phyloP scores from a whole-genome alignment of 2,888 invertebrate genomes.

The Vannuccia rotundouncinata region DNA sequence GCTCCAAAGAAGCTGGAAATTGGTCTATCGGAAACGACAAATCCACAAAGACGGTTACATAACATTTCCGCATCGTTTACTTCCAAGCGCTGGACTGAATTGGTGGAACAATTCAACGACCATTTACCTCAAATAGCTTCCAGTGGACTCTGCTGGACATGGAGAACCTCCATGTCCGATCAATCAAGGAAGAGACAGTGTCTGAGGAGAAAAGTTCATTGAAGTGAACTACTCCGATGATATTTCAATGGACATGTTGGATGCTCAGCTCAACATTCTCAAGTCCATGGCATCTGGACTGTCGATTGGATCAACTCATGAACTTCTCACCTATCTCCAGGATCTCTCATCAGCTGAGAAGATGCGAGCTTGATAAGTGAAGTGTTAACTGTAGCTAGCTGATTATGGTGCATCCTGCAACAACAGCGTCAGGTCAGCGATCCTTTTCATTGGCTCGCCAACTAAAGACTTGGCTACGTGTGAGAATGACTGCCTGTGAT shows the following conservation, averaged over 20 bases:
- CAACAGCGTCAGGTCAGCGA: not conserved
- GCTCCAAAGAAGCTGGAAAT: slow-evolving; percentile 21
- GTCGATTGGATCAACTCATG: slow-evolving; percentile 2
- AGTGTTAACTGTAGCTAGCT: slow-evolving; percentile 13
- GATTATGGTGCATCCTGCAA: slow-evolving; percentile 9
- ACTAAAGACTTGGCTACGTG: not conserved
- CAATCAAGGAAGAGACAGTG: not conserved
- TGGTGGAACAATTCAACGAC: not conserved
- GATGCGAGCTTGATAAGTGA: slow-evolving; percentile 7
- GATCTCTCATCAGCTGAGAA: not conserved
- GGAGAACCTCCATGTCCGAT: not conserved
- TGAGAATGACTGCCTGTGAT: slow-evolving; percentile 17
- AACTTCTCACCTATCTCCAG: slow-evolving; percentile 10
- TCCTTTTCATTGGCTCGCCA: not conserved
- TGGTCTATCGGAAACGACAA: not conserved
- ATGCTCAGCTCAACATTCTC: slow-evolving; percentile 19
- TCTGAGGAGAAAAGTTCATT: not conserved
- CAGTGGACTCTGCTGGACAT: slow-evolving; percentile 1
- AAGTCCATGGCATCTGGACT: slow-evolving; percentile 15
- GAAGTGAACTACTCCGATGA: slow-evolving; percentile 5
- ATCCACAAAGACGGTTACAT: not conserved
- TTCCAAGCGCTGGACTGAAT: not conserved
- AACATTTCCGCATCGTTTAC: not conserved
- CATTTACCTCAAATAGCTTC: not conserved
- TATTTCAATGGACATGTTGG: slow-evolving; percentile 13